Base-by-base conservation (phyloP, 2,888 invertebrate genomes). In the Pandemis heparana region DNA sequence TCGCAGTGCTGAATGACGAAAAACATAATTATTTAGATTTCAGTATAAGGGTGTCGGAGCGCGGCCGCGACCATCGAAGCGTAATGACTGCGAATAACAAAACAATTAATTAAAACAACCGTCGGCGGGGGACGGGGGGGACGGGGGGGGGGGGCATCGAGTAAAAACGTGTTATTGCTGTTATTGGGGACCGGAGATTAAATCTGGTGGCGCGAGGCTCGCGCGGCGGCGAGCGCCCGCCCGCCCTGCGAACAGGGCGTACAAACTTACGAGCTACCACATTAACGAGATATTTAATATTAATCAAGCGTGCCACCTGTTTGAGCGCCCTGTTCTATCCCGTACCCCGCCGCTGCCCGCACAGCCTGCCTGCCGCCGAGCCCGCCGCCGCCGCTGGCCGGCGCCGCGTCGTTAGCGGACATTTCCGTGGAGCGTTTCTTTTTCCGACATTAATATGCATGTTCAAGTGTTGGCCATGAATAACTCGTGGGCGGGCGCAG, bases 151-250 rank as follows among this genome's bases (percentile, higher is more conserved):
- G 38, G 5, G 14, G 48, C 5, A n/a, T 12, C 32, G 7, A 4
- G 63, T 16, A 48, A 71, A 59, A 71, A 71, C 64, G 71, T 71
- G 71, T 60, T 65, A 71, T 71, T 71, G 71, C 64, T 71, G 65
- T 71, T 65, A 65, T 60, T 71, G 48, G 56, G 53, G 63, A 38
- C 46, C 63, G 71, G 71, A 71, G 71, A 71, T 65, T 48, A 59
- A 65, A 65, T 59, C 53, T 41, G 53, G 51, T 38, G 51, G 65
- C 16, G 65, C 65, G 18, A 65, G 32, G 16, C 38, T 8, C 18
- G 18, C 9, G 51, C 51, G 64, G 32, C 62, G 41, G 43, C 62
- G 43, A 12, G 14, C 32, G 12, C 38, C 0, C n/a, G n/a, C n/a
- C n/a, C n/a, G 32, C 12, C 14, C 14, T 1, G 14, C 46, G 14